Conservation (phyloP, 2,113 vertebrate genomes). For the Rynchops niger region DNA sequence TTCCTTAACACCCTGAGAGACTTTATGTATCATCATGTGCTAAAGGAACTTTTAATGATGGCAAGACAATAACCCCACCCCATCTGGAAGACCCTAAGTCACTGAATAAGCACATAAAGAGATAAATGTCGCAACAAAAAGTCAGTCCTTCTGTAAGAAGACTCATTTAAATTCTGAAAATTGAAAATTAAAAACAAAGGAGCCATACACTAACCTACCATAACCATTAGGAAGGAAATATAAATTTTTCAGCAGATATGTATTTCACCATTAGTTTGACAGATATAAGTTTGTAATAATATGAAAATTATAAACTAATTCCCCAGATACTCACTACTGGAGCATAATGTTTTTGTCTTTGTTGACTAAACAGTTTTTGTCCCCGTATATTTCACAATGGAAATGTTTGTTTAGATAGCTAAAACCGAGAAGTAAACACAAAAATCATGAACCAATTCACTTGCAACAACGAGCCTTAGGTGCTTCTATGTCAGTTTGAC, state of each 20-base stretch:
- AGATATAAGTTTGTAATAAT: neutral
- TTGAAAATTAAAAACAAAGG: neutral
- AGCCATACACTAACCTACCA: neutral
- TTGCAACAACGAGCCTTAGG: fast-evolving
- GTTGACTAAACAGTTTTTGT: neutral
- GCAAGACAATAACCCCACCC: neutral
- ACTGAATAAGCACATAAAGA: neutral
- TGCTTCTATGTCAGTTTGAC: neutral
- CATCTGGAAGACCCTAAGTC: neutral
- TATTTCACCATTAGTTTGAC: neutral
- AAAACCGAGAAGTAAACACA: neutral
- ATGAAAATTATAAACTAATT: neutral
- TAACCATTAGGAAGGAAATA: neutral
- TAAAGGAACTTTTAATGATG: neutral
- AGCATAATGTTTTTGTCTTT: neutral
- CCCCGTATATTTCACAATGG: neutral
- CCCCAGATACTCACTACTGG: neutral
- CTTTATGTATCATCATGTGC: neutral
- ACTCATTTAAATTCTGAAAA: neutral
- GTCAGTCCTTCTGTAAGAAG: neutral
- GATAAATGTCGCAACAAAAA: neutral
- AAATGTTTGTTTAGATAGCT: neutral
- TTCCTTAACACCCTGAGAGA: neutral
- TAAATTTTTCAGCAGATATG: fast-evolving
- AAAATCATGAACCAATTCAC: neutral